Conservation (phyloP, 2,797 vertebrate genomes). For the Amazona ochrocephala region DNA sequence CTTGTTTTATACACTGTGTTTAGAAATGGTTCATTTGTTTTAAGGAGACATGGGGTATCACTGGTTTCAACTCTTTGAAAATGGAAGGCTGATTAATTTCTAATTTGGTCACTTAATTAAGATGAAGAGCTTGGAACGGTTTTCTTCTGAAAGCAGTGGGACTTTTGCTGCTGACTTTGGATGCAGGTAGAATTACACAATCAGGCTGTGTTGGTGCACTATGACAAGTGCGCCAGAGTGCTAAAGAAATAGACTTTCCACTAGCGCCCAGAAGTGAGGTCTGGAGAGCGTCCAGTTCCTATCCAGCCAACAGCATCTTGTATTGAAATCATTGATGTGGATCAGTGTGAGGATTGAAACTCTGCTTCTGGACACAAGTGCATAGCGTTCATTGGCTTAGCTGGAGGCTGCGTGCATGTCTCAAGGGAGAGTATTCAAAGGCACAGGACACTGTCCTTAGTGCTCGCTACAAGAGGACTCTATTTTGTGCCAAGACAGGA, state of each 20-base stretch:
- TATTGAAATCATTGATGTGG: conserved; percentile 20
- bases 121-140: neutral
- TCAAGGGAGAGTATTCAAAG: neutral
- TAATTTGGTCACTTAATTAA: conserved; percentile 44
- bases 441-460: neutral
- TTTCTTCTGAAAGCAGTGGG: conserved; percentile 28
- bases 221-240: neutral
- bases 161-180: neutral
- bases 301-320: conserved; percentile 5
- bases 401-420: neutral
- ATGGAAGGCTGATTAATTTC: conserved; percentile 1
- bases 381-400: neutral
- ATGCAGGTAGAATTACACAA: neutral
- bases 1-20: neutral
- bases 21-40: conserved; percentile 32
- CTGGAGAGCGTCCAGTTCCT: conserved; percentile 41
- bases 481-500: neutral
- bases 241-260: conserved; percentile 21
- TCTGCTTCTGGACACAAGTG: neutral
- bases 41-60: neutral
- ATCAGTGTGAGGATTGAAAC: neutral
- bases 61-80: conserved; percentile 27
- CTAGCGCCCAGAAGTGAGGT: neutral
- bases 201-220: neutral
- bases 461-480: neutral